Evolutionary conservation across 2,113 vertebrate species (phyloP), one percentile per base, ranked within the genome.

Genomic region (Tretioscincus oriximinensis): DNA sequence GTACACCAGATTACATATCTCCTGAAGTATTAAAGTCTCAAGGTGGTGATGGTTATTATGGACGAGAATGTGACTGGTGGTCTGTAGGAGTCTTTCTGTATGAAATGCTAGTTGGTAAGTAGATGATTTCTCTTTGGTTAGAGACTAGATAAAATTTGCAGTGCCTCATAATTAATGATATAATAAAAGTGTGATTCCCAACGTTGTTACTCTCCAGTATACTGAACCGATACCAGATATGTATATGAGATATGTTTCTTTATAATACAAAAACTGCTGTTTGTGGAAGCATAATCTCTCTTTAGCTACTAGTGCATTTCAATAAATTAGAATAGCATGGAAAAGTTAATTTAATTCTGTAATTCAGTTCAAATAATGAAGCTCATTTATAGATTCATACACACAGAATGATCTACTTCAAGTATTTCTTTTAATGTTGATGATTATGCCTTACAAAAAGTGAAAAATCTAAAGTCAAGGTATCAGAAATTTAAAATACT

Each of bases 31-130:
- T 99, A 88, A 99, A 99, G 93, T 99, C 98, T 74, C 98, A 99
- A 91, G 98, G 98, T 83, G 98, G 98, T 72, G 98, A 99, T 80
- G 98, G 98, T 74, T 99, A 98, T 92, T 99, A 99, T 73, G 98
- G 98, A 83, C 92, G 97, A 91, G 98, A 99, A 93, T 99, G 98
- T 65, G 98, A 99, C 94, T 99, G 98, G 98, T 99, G 98, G 98
- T 99, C 98, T 31, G 98, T 99, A 0, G 98, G 98, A 71, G 98
- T 99, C 91, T 99, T 99, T 94, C 97, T 99, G 81, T 99, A 97
- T 73, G 98, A 99, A 93, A 97, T 99, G 97, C 95, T 99, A 14
- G 98, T 99, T 65, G 98, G 98, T 99, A 88, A 97, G 98, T 97
- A 82, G 81, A 20, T 35, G 35, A 77, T 7, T 28, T 63, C 21